A percentile compares a stretch with the other conserved stretches of the same genome.
Conservation (phyloP, 37 sponge, comb jelly and placozoan species). For the Chondrilla cf. caribensis region DNA sequence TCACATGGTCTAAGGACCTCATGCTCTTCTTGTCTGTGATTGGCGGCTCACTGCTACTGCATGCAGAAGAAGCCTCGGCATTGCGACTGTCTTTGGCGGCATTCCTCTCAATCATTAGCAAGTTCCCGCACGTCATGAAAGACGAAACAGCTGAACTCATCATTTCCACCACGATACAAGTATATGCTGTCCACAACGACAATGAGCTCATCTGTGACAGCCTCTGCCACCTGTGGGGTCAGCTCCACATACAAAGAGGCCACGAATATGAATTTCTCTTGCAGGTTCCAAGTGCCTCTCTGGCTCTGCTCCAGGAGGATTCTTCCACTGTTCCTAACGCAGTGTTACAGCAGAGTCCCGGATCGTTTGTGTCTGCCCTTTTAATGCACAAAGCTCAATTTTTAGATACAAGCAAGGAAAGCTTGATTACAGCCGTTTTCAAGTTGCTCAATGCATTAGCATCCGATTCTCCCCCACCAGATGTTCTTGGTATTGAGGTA, state of each 20-base stretch:
- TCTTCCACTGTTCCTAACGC: not conserved
- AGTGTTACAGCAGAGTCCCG: not conserved
- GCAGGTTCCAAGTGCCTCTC: conserved; percentile 46
- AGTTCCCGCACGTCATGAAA: conserved; percentile 48
- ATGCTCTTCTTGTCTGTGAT: conserved; percentile 63
- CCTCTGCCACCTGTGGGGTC: conserved; percentile 50
- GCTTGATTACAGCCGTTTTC: conserved; percentile 29
- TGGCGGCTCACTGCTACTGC: conserved; percentile 64
- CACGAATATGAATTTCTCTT: conserved; percentile 34
- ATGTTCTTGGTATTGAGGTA: conserved; percentile 27
- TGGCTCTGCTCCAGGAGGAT: conserved; percentile 27
- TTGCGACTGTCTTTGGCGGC: conserved; percentile 39
- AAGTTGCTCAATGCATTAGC: conserved; percentile 27
- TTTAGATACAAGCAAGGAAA: not conserved
- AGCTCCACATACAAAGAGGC: conserved; percentile 30
- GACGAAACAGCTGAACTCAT: conserved; percentile 50
- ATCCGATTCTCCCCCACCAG: not conserved
- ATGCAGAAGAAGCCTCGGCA: conserved; percentile 60
- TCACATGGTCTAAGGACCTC: conserved; percentile 52
- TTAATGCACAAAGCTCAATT: not conserved
- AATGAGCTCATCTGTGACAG: conserved; percentile 48
- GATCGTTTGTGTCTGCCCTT: not conserved
- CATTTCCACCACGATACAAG: conserved; percentile 56
- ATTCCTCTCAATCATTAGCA: conserved; percentile 29
- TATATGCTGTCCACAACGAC: conserved; percentile 56